Percentiles rank a stretch among this genome's conserved stretches.
These are phyloP conservation scores for Eustalomyia histrio DNA, from an alignment of 2,888 invertebrate species.

Conservation along the genomic window DNA sequence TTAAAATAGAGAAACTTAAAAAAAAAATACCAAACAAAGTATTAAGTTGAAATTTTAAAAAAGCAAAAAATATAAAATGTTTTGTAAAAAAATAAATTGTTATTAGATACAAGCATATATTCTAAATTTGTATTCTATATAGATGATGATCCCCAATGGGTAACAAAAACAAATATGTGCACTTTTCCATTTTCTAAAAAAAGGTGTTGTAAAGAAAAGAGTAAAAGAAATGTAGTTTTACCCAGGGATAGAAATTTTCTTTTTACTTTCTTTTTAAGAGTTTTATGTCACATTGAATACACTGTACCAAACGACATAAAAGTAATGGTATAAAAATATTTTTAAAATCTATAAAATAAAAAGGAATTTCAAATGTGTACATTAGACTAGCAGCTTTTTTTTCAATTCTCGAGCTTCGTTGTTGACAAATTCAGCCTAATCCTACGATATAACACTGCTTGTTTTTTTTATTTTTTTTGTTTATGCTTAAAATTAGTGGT, in stretches of 20 bases:
- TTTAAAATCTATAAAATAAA: background rate
- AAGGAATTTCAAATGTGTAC: background rate
- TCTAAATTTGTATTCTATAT: background rate
- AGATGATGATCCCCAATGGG: background rate
- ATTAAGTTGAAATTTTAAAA: background rate
- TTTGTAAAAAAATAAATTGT: background rate
- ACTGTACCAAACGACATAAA: background rate
- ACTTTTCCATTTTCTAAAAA: too few species aligned
- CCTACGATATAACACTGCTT: too few species aligned
- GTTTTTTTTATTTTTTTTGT: too few species aligned
- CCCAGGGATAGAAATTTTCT: background rate
- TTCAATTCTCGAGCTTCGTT: too few species aligned
- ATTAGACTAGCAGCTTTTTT: too few species aligned
- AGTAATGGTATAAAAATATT: background rate
- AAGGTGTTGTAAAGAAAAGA: background rate
- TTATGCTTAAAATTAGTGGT: too few species aligned
- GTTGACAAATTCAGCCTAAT: too few species aligned
- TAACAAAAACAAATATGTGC: background rate
- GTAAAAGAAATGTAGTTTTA: background rate
- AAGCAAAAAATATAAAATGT: background rate
- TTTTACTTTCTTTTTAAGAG: background rate
- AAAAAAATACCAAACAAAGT: background rate
- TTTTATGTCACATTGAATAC: slow-evolving; percentile 6
- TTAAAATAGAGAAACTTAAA: background rate
- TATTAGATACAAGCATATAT: background rate